Evolutionary conservation across 2,797 vertebrate species (phyloP), one percentile per base, ranked within the genome.

Genomic region (Cuculus canorus): DNA sequence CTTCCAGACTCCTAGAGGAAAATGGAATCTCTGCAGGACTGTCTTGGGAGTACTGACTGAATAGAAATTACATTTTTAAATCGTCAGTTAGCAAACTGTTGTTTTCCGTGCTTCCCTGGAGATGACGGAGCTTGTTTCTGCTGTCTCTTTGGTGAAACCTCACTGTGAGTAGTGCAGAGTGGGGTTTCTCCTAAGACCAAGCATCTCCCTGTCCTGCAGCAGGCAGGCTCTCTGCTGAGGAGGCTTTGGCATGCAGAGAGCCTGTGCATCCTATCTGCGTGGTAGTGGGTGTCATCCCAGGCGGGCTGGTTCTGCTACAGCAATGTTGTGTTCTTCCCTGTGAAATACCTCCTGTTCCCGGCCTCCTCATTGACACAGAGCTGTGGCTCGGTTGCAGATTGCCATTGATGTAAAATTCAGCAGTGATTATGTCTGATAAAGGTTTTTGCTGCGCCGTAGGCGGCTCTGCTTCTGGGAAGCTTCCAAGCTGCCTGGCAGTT

Each of bases 391-490:
- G 77, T 7, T 73, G 78, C 82, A 92, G 92, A 73, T 77, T 94
- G 90, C 83, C 90, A 60, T 86, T 93, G 91, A 95, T 96, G 80
- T 94, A 91, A 87, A 96, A 91, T 80, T 94, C 89, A 91, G 70
- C 68, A 89, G 57, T 39, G 66, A 88, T 86, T 90, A 85, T 43
- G 25, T 91, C 57, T 77, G 71, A 90, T 60, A 92, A 86, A 86
- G 85, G 53, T 27, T 95, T 93, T 64, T 81, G 39, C 91, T 86
- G 33, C 77, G 60, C 73, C 30, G 95, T 92, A 84, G 96, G 94
- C 11, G 25, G 72, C 83, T 93, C 57, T 82, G 35, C 68, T 95
- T 61, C 83, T 81, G 88, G 71, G 92, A 95, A 33, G 33, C 61
- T 43, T 92, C 83, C 88, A 89, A 78, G 61, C 78, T 75, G 83